A percentile compares a stretch with the other conserved stretches of the same genome.
Conservation (phyloP, 2,113 vertebrate species). For the Ptychochromis oligacanthus region DNA sequence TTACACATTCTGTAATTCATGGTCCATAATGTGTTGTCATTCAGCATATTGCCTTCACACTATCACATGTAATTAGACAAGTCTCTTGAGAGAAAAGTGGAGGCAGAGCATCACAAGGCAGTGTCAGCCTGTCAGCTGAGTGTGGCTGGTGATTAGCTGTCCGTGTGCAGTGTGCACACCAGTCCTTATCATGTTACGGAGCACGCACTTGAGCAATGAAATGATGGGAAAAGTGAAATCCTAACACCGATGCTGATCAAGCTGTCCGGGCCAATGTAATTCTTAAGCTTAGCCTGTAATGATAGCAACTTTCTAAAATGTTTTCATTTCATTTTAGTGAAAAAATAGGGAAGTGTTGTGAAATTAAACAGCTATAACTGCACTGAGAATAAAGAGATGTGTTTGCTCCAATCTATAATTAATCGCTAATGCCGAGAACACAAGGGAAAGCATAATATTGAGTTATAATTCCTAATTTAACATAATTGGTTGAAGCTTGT, state of each 20-base stretch:
- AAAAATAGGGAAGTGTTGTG: background rate
- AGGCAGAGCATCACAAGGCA: constrained; percentile 12
- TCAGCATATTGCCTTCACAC: constrained; percentile 13
- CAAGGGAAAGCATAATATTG: background rate
- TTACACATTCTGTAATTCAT: constrained; percentile 11
- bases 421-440: background rate
- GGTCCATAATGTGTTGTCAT: constrained; percentile 29
- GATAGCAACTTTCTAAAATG: background rate
- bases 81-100: constrained; percentile 4
- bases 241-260: constrained; percentile 6
- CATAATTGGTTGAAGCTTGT: constrained; percentile 5
- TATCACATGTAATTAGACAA: constrained; percentile 33
- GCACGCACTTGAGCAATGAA: constrained; percentile 2
- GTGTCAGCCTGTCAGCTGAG: constrained; percentile 21
- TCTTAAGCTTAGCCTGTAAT: background rate
- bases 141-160: constrained; percentile 47
- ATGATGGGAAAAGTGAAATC: background rate
- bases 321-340: background rate
- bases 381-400: background rate
- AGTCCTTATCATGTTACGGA: constrained; percentile 28
- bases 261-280: background rate
- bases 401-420: constrained; percentile 3
- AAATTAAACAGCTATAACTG: background rate
- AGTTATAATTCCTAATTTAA: constrained; percentile 29
- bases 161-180: constrained; percentile 26